Percentiles rank a stretch among this genome's conserved stretches.
These are phyloP conservation scores for Aeoliscus strigatus DNA, from an alignment of 2,797 vertebrate genomes.

Conservation along the genomic window DNA sequence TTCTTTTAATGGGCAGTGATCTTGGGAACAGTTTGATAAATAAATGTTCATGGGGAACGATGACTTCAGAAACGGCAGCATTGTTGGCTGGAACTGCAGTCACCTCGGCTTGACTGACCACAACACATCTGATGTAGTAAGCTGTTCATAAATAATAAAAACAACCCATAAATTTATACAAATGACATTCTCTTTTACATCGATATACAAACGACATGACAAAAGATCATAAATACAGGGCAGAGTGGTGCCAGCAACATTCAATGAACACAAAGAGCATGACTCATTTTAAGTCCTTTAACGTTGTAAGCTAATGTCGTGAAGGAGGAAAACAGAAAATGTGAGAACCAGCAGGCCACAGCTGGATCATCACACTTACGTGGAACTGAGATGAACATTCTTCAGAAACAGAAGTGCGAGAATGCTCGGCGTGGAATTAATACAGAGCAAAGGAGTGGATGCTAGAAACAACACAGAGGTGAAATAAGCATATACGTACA, in stretches of 20 bases:
- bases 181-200: conserved; percentile 60
- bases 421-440: conserved; percentile 15
- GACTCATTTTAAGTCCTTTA: conserved; percentile 46
- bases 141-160: conserved; percentile 66
- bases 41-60: conserved; percentile 17
- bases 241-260: conserved; percentile 47
- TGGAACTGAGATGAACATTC: conserved; percentile 34
- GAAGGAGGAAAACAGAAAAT: conserved; percentile 43
- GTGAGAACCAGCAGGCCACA: conserved; percentile 27
- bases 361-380: conserved; percentile 25
- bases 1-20: conserved; percentile 10
- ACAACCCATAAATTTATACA: conserved; percentile 50
- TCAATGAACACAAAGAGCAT: conserved; percentile 59
- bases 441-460: conserved; percentile 10
- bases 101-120: conserved; percentile 14
- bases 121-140: conserved; percentile 37
- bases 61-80: conserved; percentile 2
- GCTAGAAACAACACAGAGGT: conserved; percentile 4
- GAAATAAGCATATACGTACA: conserved; percentile 13
- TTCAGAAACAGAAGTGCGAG: conserved; percentile 18
- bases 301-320: conserved; percentile 36
- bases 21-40: conserved; percentile 14
- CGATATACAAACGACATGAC: conserved; percentile 63
- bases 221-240: conserved; percentile 66
- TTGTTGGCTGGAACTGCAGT: conserved; percentile 41